Percentiles rank a stretch among this genome's conserved stretches.
Evolutionary conservation across 2,113 vertebrate species (phyloP).

Genomic region (Phylloscopus whistleri): DNA sequence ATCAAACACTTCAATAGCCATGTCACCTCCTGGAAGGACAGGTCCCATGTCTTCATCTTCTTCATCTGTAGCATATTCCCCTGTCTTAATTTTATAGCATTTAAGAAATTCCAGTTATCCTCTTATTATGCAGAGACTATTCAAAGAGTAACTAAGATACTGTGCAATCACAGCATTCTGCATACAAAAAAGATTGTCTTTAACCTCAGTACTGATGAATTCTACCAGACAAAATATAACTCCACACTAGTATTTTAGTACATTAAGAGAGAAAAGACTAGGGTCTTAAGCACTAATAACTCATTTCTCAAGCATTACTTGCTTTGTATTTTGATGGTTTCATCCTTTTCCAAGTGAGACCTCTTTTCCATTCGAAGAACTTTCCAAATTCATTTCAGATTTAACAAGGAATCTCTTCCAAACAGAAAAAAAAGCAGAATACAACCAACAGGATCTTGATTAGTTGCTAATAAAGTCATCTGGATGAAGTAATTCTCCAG

Average conservation of each 20-base stretch:
- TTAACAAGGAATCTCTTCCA: neutral
- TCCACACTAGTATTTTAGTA: neutral
- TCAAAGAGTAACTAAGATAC: neutral
- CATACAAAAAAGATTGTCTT: neutral
- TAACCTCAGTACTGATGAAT: neutral
- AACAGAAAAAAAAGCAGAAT: neutral
- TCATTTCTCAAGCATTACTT: neutral
- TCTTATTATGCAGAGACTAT: slow-evolving; percentile 9
- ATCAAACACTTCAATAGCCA: slow-evolving; percentile 96
- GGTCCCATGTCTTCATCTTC: slow-evolving; percentile 86
- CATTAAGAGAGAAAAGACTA: neutral
- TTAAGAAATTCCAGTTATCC: slow-evolving; percentile 46
- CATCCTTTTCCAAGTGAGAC: neutral
- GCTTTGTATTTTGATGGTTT: neutral
- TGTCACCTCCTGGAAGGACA: slow-evolving; percentile 77
- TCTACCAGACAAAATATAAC: neutral
- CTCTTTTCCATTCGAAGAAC: neutral
- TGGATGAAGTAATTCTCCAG: neutral
- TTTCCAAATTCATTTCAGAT: neutral
- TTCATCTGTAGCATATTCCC: slow-evolving; percentile 97
- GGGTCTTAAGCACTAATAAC: neutral
- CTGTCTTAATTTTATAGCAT: slow-evolving; percentile 82
- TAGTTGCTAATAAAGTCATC: neutral
- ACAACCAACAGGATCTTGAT: neutral
- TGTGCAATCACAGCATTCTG: neutral